phyloP scores from a whole-genome alignment of 2,888 invertebrate species.

The Anthophora plumipes region DNA sequence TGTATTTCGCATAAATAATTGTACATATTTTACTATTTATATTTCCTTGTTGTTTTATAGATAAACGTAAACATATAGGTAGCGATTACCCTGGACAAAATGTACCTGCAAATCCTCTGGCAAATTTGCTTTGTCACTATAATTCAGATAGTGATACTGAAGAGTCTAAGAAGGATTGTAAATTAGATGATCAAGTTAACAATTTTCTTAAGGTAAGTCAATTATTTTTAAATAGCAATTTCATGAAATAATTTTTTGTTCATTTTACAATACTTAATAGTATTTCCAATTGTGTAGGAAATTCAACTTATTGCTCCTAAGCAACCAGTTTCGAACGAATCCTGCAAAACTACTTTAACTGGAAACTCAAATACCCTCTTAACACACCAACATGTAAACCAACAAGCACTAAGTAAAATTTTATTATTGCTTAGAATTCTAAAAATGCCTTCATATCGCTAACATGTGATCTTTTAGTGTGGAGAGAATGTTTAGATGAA shows the following conservation, averaged over 20 bases:
- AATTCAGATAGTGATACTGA: slow-evolving; percentile 82
- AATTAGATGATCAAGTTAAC: slow-evolving; percentile 81
- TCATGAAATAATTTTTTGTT: background rate
- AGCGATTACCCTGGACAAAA: slow-evolving; percentile 74
- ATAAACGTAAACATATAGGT: slow-evolving; percentile 71
- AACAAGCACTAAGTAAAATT: slow-evolving; percentile 51
- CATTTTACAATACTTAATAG: background rate
- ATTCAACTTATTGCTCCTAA: slow-evolving; percentile 81
- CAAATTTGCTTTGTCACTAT: slow-evolving; percentile 81
- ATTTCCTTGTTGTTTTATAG: no score
- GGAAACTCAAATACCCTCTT: slow-evolving; percentile 33
- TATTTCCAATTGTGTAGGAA: slow-evolving; percentile 71
- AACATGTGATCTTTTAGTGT: slow-evolving; percentile 73
- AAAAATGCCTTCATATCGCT: background rate
- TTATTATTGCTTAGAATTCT: background rate
- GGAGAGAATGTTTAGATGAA: slow-evolving; percentile 89
- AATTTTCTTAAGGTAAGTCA: slow-evolving; percentile 79
- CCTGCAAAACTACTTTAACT: slow-evolving; percentile 33
- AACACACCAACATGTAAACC: slow-evolving; percentile 31
- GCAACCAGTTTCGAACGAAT: slow-evolving; percentile 55
- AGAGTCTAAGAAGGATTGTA: slow-evolving; percentile 71
- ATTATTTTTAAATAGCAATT: background rate
- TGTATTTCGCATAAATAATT: background rate
- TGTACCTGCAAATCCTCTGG: slow-evolving; percentile 78
- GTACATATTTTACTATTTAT: no score